These are phyloP conservation scores for Cynaeus angustus DNA, from an alignment of 2,888 invertebrate species.

Conservation along the genomic window DNA sequence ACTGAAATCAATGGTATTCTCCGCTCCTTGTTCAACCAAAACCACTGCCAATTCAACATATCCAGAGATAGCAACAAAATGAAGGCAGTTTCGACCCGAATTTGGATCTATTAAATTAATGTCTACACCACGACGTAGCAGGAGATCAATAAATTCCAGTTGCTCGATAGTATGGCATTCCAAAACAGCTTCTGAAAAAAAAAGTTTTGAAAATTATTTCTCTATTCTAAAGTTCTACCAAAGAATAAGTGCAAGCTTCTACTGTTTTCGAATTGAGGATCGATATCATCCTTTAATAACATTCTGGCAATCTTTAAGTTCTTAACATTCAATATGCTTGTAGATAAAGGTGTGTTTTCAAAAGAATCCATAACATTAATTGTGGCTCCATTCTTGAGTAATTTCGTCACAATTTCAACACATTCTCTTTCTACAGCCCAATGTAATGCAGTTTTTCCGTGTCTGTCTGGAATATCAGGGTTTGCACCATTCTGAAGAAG, in stretches of 20 bases:
- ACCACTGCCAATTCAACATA: conserved; percentile 46
- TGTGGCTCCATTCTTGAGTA: conserved; percentile 54
- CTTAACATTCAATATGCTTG: conserved; percentile 53
- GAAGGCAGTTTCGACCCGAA: conserved; percentile 50
- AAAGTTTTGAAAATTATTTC: not conserved
- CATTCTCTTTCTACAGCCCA: conserved; percentile 50
- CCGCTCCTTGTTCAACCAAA: conserved; percentile 39
- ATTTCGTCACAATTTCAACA: conserved; percentile 49
- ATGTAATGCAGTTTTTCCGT: conserved; percentile 56
- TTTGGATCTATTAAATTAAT: conserved; percentile 40
- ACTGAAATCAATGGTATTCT: not conserved
- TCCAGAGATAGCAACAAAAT: conserved; percentile 48
- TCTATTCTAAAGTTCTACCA: too few species aligned
- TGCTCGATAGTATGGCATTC: conserved; percentile 13
- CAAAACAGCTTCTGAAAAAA: conserved; percentile 45
- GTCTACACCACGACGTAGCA: conserved; percentile 47
- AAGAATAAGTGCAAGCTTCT: conserved; percentile 35
- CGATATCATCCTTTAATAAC: conserved; percentile 57
- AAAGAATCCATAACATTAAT: conserved; percentile 57
- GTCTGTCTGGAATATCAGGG: conserved; percentile 51
- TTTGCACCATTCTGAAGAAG: conserved; percentile 56
- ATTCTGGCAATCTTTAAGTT: conserved; percentile 52
- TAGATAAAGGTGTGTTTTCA: conserved; percentile 58
- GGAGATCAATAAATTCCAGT: conserved; percentile 39
- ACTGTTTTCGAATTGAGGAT: conserved; percentile 8